Conservation (phyloP, 1,140 invertebrate genomes). For the Hycleus cichorii region DNA sequence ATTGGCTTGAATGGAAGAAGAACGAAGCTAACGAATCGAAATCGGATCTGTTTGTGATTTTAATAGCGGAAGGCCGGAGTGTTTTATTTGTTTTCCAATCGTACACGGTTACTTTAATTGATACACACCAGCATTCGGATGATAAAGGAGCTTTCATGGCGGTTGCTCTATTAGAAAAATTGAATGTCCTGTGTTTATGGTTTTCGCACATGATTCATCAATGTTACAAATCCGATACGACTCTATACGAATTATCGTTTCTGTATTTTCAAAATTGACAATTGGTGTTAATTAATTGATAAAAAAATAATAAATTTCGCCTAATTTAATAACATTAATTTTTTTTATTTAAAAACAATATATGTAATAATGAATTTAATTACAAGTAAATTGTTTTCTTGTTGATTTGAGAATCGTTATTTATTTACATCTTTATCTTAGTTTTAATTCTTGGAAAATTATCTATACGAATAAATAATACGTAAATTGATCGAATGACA, state of each 20-base stretch:
- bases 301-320: no score
- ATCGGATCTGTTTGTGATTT: constrained; percentile 32
- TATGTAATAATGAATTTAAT: not conserved
- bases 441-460: not conserved
- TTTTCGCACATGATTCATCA: constrained; percentile 25
- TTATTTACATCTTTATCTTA: constrained; percentile 10
- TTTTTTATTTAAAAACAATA: constrained; percentile 11
- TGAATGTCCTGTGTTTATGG: constrained; percentile 34
- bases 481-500: constrained; percentile 7
- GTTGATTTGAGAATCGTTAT: not conserved
- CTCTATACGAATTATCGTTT: constrained; percentile 38
- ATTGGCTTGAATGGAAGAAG: constrained; percentile 31
- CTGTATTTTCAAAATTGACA: constrained; percentile 31
- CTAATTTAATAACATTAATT: not conserved
- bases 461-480: constrained; percentile 7
- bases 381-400: constrained; percentile 8
- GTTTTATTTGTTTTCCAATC: constrained; percentile 36
- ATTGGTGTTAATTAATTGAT: not conserved
- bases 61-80: constrained; percentile 35
- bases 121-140: constrained; percentile 37
- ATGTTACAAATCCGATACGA: constrained; percentile 30
- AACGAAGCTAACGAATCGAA: constrained; percentile 11
- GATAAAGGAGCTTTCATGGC: constrained; percentile 35
- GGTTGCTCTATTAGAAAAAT: constrained; percentile 16
- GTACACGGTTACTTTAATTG: constrained; percentile 29